These are phyloP conservation scores for Aplysina aerophoba DNA, from an alignment of 37 sponge, comb jelly and placozoan genomes.

Conservation along the genomic window DNA sequence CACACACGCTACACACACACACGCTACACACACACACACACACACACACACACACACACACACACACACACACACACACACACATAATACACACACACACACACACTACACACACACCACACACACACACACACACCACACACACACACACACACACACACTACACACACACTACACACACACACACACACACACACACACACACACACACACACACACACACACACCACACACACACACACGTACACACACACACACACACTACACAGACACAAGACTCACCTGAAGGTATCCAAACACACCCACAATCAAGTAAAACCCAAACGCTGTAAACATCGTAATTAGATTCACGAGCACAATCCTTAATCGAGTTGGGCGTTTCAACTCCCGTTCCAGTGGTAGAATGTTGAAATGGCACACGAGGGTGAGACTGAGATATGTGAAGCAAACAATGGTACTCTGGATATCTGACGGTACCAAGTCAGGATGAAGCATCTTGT, in stretches of 20 bases:
- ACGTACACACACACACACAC: not conserved
- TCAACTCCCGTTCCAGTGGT: constrained; percentile 70
- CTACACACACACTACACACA: too few species aligned
- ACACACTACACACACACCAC: too few species aligned
- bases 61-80: too few species aligned
- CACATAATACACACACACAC: too few species aligned
- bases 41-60: too few species aligned
- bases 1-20: too few species aligned
- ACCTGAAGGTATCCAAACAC: constrained; percentile 64
- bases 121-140: too few species aligned
- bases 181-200: too few species aligned
- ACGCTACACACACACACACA: too few species aligned
- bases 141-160: too few species aligned
- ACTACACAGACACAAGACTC: too few species aligned
- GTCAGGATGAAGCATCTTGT: not conserved
- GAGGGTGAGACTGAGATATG: constrained; percentile 72
- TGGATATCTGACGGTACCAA: not conserved
- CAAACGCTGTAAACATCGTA: constrained; percentile 50
- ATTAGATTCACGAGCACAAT: constrained; percentile 42
- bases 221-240: not conserved
- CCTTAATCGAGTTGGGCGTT: constrained; percentile 34
- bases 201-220: too few species aligned
- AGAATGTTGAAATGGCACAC: constrained; percentile 86
- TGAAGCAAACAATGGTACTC: constrained; percentile 46
- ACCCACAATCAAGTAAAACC: constrained; percentile 61